phyloP scores from a whole-genome alignment of 2,113 vertebrate genomes.

The Callipepla californica region DNA sequence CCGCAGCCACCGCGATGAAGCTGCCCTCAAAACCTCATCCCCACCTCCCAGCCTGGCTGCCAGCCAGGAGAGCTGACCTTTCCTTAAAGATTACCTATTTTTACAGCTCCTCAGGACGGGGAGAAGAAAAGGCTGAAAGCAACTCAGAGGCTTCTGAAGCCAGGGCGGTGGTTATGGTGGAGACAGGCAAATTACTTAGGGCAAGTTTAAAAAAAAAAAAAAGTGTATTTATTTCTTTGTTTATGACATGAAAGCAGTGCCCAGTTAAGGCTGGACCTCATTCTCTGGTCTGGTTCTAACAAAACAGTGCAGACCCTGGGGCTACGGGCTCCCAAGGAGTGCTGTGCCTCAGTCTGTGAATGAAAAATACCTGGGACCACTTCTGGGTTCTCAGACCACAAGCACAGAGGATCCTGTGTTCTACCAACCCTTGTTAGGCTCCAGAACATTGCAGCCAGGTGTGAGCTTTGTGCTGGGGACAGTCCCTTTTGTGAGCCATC shows the following conservation, averaged over 20 bases:
- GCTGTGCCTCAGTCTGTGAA: not conserved
- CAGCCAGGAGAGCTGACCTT: slow-evolving; percentile 54
- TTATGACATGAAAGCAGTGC: not conserved
- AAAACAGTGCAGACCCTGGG: not conserved
- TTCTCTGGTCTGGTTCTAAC: not conserved
- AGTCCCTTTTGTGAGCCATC: fast-evolving
- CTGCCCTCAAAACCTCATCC: not conserved
- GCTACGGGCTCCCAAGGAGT: not conserved
- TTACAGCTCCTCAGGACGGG: slow-evolving; percentile 16
- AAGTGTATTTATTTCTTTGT: not conserved
- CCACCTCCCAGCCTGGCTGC: not conserved
- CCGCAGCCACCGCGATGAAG: not conserved
- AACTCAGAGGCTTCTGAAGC: not conserved
- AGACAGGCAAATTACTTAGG: not conserved
- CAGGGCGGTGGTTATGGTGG: not conserved
- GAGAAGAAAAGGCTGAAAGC: not conserved
- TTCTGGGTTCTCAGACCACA: not conserved
- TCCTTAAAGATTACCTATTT: slow-evolving; percentile 64
- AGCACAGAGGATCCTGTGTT: not conserved
- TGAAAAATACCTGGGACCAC: not conserved
- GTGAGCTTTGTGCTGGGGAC: not conserved
- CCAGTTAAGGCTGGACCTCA: not conserved
- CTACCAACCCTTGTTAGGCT: not conserved
- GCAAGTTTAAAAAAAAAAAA: not conserved
- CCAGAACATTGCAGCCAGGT: not conserved